These are phyloP conservation scores for Fissipunctia ypsillon DNA, from an alignment of 2,888 invertebrate species.

Conservation along the genomic window DNA sequence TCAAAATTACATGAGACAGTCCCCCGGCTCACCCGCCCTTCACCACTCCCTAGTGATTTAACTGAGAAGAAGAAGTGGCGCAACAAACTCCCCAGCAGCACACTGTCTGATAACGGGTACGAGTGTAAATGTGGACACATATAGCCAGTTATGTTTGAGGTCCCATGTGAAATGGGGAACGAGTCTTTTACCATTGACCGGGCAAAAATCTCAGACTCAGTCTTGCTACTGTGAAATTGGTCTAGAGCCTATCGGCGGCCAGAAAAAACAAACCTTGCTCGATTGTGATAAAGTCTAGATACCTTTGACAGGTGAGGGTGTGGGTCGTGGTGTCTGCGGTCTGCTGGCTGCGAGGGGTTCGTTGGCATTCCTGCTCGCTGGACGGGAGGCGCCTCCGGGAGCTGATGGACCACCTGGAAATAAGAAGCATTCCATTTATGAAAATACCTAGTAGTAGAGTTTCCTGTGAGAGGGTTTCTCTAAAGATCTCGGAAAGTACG, in stretches of 20 bases:
- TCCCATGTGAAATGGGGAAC: too few species aligned
- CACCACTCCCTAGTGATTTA: background rate
- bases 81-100: background rate
- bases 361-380: slow-evolving; percentile 74
- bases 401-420: slow-evolving; percentile 14
- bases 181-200: too few species aligned
- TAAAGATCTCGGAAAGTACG: too few species aligned
- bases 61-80: background rate
- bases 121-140: too few species aligned
- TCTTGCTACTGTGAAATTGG: background rate
- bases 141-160: too few species aligned
- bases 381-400: slow-evolving; percentile 70
- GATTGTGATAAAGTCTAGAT: slow-evolving; percentile 11
- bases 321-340: slow-evolving; percentile 81
- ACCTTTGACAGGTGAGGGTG: slow-evolving; percentile 89
- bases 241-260: too few species aligned
- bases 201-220: too few species aligned
- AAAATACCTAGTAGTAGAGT: background rate
- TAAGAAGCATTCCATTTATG: background rate
- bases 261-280: background rate
- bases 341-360: slow-evolving; percentile 71
- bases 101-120: too few species aligned
- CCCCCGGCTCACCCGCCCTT: background rate
- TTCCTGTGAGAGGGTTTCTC: background rate
- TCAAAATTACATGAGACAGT: background rate